Conservation (phyloP, 2,113 vertebrate genomes). For the Plotosus lineatus region DNA sequence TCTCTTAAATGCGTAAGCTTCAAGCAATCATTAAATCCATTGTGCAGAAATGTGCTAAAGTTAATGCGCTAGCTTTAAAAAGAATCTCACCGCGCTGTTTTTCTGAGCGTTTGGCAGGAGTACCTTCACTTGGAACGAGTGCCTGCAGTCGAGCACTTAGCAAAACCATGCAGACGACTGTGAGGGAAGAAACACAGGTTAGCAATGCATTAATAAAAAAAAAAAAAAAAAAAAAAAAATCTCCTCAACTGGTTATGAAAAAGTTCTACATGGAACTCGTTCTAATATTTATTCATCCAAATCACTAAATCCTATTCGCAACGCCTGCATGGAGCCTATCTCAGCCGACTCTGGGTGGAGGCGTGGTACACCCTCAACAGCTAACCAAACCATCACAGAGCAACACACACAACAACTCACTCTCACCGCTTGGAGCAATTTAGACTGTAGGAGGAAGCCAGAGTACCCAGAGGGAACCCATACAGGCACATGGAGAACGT, state of each 20-base stretch:
- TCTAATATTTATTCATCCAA: no score
- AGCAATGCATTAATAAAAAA: not conserved
- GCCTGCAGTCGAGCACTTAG: constrained; percentile 25
- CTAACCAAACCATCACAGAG: no score
- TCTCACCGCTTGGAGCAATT: no score
- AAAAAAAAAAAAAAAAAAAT: not conserved
- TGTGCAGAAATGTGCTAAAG: no score
- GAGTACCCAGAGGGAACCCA: no score
- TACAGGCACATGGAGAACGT: no score
- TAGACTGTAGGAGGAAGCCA: no score
- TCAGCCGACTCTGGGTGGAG: no score
- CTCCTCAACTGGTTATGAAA: not conserved
- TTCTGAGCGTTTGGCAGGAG: constrained; percentile 21
- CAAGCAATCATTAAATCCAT: not conserved
- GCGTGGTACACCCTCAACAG: no score
- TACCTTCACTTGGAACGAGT: constrained; percentile 13
- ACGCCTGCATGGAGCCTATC: no score
- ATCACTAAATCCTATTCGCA: no score
- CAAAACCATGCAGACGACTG: constrained; percentile 34
- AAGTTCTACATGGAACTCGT: not conserved
- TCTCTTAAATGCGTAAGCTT: not conserved
- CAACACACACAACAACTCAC: no score
- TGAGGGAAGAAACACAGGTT: not conserved
- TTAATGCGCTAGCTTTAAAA: not conserved
- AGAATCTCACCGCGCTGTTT: constrained; percentile 34